A percentile compares a stretch with the other conserved stretches of the same genome.
phyloP scores from a whole-genome alignment of 2,888 invertebrate genomes.

The Archaeoteleia sp. region DNA sequence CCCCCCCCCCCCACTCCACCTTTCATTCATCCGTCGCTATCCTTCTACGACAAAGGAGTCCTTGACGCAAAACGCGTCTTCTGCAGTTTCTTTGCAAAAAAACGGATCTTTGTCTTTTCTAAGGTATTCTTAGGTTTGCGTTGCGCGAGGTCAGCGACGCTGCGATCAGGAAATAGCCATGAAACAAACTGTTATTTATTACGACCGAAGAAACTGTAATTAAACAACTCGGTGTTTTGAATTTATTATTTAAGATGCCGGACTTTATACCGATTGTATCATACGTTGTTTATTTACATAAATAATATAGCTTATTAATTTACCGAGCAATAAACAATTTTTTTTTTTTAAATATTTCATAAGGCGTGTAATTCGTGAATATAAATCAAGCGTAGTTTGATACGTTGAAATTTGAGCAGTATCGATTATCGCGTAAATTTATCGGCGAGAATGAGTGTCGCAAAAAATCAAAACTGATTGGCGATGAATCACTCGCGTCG shows the following conservation, averaged over 20 bases:
- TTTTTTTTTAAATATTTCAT: not conserved
- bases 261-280: too few relatives aligned
- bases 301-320: constrained; percentile 11
- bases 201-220: constrained; percentile 33
- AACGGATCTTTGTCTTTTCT: constrained; percentile 43
- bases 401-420: too few relatives aligned
- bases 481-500: constrained; percentile 37
- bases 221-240: constrained; percentile 36
- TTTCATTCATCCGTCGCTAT: too few relatives aligned
- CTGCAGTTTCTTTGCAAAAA: constrained; percentile 26
- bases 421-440: not conserved
- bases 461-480: constrained; percentile 13
- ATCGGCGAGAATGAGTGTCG: not conserved
- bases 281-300: too few relatives aligned
- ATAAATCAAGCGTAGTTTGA: too few relatives aligned
- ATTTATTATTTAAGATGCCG: constrained; percentile 41
- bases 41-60: not conserved
- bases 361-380: not conserved
- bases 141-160: constrained; percentile 52
- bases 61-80: not conserved
- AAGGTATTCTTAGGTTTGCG: constrained; percentile 18
- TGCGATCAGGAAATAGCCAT: constrained; percentile 50
- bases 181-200: constrained; percentile 44
- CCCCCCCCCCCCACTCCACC: too few relatives aligned
- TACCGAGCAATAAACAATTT: not conserved